Conservation (phyloP, 2,797 vertebrate genomes). For the Meda fulgida region DNA sequence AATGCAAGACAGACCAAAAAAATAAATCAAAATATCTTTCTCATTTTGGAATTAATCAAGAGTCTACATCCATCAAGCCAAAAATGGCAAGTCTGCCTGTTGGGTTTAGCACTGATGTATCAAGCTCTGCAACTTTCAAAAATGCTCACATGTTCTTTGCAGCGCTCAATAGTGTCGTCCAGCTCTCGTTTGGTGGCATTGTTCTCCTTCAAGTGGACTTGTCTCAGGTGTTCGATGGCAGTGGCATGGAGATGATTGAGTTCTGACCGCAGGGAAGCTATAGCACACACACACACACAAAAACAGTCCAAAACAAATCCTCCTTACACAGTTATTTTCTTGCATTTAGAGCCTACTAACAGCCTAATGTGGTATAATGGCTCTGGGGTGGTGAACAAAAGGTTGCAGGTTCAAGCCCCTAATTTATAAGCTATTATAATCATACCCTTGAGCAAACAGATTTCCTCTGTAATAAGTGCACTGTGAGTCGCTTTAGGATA, state of each 20-base stretch:
- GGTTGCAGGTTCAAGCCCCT: constrained; percentile 13
- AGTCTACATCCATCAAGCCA: neutral
- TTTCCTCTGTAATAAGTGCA: neutral
- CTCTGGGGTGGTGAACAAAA: neutral
- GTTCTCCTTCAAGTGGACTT: constrained; percentile 91
- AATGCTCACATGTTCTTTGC: constrained; percentile 84
- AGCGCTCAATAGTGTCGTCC: constrained; percentile 87
- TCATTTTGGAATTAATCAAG: neutral
- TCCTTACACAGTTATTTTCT: neutral
- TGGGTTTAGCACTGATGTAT: neutral
- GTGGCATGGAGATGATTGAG: constrained; percentile 95
- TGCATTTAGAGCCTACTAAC: neutral
- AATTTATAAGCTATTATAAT: neutral
- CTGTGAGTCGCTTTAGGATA: neutral
- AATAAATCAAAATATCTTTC: neutral
- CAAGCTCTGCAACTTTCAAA: neutral
- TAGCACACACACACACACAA: neutral
- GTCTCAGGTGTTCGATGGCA: constrained; percentile 89
- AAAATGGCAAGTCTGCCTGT: neutral
- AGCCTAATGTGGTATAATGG: neutral
- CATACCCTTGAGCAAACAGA: neutral
- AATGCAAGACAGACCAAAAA: neutral
- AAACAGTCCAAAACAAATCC: neutral
- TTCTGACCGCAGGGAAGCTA: constrained; percentile 94
- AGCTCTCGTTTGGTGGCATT: constrained; percentile 84